Percentiles rank a stretch among this genome's conserved stretches.
phyloP scores from a whole-genome alignment of 2,888 invertebrate genomes.

The Drosophila paranaensis region DNA sequence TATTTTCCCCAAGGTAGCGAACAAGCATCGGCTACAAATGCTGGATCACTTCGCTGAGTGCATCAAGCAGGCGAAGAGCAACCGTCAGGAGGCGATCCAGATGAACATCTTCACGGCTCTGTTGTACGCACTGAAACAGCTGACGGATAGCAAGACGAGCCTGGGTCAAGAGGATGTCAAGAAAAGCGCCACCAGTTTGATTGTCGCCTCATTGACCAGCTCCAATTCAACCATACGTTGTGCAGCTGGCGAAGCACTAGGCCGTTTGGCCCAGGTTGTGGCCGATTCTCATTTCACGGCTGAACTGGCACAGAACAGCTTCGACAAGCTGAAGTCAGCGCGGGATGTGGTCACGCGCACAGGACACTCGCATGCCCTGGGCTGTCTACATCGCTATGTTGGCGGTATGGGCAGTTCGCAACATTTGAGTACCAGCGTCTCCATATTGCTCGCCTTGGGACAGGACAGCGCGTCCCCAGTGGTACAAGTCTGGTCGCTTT shows the following conservation, averaged over 20 bases:
- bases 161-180: slow-evolving; percentile 96
- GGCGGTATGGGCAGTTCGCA: slow-evolving; percentile 98
- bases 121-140: slow-evolving; percentile 93
- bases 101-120: slow-evolving; percentile 98
- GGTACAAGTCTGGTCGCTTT: slow-evolving; percentile 99
- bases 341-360: slow-evolving; percentile 94
- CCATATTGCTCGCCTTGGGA: slow-evolving; percentile 96
- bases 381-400: slow-evolving; percentile 97
- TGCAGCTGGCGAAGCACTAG: slow-evolving; percentile 97
- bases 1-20: slow-evolving; percentile 96
- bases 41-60: slow-evolving; percentile 98
- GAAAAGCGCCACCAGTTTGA: slow-evolving; percentile 92
- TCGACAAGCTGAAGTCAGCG: slow-evolving; percentile 93
- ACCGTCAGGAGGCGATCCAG: slow-evolving; percentile 97
- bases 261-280: slow-evolving; percentile 95
- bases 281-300: slow-evolving; percentile 94
- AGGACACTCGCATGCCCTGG: slow-evolving; percentile 96
- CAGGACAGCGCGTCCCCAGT: slow-evolving; percentile 97
- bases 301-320: slow-evolving; percentile 94
- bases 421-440: slow-evolving; percentile 96
- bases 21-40: slow-evolving; percentile 98
- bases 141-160: slow-evolving; percentile 93
- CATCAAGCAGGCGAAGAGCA: slow-evolving; percentile 96
- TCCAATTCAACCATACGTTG: slow-evolving; percentile 93
- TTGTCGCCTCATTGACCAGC: slow-evolving; percentile 92